Percentiles rank a stretch among this genome's conserved stretches.
Evolutionary conservation across 2,797 vertebrate species (phyloP).

Genomic region (Pteropus rufus): DNA sequence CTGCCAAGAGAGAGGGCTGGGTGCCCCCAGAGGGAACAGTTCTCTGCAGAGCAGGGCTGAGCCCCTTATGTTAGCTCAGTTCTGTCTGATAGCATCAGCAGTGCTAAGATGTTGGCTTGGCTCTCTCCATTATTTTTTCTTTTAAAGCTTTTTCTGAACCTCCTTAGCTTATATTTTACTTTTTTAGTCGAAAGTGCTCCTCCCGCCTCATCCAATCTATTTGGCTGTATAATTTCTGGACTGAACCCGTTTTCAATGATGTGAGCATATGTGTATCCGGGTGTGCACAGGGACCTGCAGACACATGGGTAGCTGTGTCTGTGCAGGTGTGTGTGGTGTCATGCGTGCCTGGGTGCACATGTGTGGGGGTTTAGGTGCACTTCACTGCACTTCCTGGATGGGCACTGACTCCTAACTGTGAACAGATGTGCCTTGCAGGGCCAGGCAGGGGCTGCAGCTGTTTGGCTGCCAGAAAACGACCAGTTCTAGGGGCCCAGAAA

Average conservation of each 20-base stretch:
- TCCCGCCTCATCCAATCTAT: neutral
- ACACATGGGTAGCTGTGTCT: neutral
- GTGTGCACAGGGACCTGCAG: constrained; percentile 1
- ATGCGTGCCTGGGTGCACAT: rapidly evolving
- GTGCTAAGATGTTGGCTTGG: constrained; percentile 50
- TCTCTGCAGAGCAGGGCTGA: neutral
- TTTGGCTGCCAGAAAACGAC: constrained; percentile 75
- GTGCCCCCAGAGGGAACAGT: neutral
- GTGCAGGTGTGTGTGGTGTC: neutral
- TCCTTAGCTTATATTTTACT: constrained; percentile 71
- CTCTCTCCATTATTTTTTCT: constrained; percentile 16
- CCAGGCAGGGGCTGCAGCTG: constrained; percentile 73
- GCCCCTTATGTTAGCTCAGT: neutral
- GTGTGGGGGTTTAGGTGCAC: neutral
- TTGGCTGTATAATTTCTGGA: neutral
- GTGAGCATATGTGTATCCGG: neutral
- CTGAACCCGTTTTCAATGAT: neutral
- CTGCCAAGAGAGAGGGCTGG: neutral
- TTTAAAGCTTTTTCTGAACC: constrained; percentile 59
- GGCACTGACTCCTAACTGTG: constrained; percentile 80
- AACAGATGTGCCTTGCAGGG: constrained; percentile 78
- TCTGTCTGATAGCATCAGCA: constrained; percentile 52
- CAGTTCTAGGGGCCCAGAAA: constrained; percentile 74
- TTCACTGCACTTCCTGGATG: constrained; percentile 63
- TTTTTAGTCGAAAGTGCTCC: constrained; percentile 52